Percentiles rank a stretch among this genome's conserved stretches.
phyloP scores from a whole-genome alignment of 1,140 invertebrate species.

The Babylonia areolata region DNA sequence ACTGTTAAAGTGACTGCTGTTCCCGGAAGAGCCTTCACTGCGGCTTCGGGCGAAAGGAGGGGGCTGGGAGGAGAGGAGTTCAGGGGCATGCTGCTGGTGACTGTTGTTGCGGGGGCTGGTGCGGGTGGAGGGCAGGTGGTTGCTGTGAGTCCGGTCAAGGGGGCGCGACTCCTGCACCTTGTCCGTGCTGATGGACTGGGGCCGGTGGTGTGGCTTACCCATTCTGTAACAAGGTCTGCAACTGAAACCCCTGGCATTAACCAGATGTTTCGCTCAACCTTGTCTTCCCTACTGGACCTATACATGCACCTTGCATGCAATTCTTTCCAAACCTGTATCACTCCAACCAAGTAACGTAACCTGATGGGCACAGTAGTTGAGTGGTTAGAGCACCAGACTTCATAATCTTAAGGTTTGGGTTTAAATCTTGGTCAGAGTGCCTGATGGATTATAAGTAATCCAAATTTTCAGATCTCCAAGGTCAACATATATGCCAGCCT shows the following conservation, averaged over 20 bases:
- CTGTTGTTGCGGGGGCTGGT: constrained; percentile 39
- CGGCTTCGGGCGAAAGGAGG: constrained; percentile 15
- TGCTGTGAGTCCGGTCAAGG: constrained; percentile 48
- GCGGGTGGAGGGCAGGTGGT: constrained; percentile 46
- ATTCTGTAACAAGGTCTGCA: constrained; percentile 18
- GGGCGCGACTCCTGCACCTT: constrained; percentile 35
- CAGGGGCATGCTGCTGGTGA: constrained; percentile 14
- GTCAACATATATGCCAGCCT: too few species aligned
- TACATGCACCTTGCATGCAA: too few species aligned
- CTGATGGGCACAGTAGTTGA: too few species aligned
- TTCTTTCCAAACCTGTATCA: too few species aligned
- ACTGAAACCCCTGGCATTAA: neutral
- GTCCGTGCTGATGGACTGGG: constrained; percentile 42
- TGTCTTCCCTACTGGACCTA: neutral
- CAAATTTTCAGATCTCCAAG: too few species aligned
- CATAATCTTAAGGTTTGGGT: too few species aligned
- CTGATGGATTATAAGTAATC: too few species aligned
- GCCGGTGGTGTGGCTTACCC: constrained; percentile 34
- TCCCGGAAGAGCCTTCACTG: constrained; percentile 6
- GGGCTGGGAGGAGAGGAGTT: neutral
- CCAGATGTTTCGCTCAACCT: neutral
- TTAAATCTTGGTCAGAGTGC: too few species aligned
- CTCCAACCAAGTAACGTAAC: too few species aligned
- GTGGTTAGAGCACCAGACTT: too few species aligned
- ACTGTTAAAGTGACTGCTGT: neutral